Conservation (phyloP, 1,140 invertebrate species). For the Helicorthomorpha holstii region DNA sequence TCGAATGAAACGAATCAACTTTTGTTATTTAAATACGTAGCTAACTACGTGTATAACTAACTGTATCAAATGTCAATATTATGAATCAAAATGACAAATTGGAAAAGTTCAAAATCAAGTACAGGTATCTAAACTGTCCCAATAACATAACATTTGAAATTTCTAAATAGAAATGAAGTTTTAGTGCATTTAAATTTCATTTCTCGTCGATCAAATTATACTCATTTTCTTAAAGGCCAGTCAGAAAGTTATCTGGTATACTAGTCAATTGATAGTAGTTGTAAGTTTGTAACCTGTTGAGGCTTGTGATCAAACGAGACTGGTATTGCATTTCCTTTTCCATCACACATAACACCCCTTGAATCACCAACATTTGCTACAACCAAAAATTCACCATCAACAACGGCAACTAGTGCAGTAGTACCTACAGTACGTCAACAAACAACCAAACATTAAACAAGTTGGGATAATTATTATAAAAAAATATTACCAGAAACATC, state of each 20-base stretch:
- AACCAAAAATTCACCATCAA: slow-evolving; percentile 56
- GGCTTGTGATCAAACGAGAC: slow-evolving; percentile 94
- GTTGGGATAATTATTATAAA: not conserved
- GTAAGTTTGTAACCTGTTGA: slow-evolving; percentile 47
- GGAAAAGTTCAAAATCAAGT: no score
- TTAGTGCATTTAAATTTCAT: slow-evolving; percentile 1
- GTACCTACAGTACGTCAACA: slow-evolving; percentile 39
- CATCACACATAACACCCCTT: slow-evolving; percentile 83
- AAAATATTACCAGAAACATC: slow-evolving; percentile 56
- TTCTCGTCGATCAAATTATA: no score
- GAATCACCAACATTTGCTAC: slow-evolving; percentile 95
- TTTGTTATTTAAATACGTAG: no score
- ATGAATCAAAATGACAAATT: no score
- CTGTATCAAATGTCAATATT: no score
- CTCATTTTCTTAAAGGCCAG: no score
- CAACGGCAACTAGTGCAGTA: slow-evolving; percentile 71
- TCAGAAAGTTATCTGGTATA: not conserved
- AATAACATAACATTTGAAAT: no score
- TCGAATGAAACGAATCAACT: no score
- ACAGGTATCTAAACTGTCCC: no score
- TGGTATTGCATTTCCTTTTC: slow-evolving; percentile 69
- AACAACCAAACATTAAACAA: not conserved
- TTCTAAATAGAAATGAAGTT: no score
- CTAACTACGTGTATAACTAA: no score
- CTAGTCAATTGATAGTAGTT: not conserved